Evolutionary conservation across 1,140 invertebrate species (phyloP).

Genomic region (Temnothorax nylanderi): DNA sequence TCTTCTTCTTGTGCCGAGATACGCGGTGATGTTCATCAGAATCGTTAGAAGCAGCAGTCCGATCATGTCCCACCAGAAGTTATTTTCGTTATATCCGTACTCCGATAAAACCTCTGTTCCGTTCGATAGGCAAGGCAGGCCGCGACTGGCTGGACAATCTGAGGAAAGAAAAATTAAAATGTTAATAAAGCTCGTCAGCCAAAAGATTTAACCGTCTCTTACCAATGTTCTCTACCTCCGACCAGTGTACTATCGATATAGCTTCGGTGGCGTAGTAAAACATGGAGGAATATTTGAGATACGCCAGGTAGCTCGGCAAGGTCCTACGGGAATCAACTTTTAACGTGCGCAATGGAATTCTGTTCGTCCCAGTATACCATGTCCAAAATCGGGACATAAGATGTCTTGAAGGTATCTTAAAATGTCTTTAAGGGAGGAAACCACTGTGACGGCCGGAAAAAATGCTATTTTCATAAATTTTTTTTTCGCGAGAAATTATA

Average conservation of each 20-base stretch:
- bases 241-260: constrained; percentile 86
- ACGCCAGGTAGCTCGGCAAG: constrained; percentile 84
- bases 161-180: neutral
- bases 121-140: constrained; percentile 67
- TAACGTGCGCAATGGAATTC: neutral
- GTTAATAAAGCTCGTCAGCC: neutral
- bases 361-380: neutral
- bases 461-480: no score
- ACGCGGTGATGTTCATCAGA: constrained; percentile 65
- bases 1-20: constrained; percentile 64
- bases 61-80: constrained; percentile 57
- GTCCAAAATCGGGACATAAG: no score
- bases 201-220: neutral
- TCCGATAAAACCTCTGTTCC: constrained; percentile 68
- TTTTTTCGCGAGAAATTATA: no score
- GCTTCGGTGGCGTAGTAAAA: constrained; percentile 87
- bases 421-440: no score
- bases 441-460: no score
- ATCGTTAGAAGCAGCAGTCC: constrained; percentile 63
- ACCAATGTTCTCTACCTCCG: constrained; percentile 71
- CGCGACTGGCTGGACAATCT: constrained; percentile 60
- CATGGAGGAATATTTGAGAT: constrained; percentile 86
- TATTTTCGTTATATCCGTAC: constrained; percentile 62
- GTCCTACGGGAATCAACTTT: constrained; percentile 66
- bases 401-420: no score